phyloP scores from a whole-genome alignment of 2,888 invertebrate species.

The Mythimna loreyi region DNA sequence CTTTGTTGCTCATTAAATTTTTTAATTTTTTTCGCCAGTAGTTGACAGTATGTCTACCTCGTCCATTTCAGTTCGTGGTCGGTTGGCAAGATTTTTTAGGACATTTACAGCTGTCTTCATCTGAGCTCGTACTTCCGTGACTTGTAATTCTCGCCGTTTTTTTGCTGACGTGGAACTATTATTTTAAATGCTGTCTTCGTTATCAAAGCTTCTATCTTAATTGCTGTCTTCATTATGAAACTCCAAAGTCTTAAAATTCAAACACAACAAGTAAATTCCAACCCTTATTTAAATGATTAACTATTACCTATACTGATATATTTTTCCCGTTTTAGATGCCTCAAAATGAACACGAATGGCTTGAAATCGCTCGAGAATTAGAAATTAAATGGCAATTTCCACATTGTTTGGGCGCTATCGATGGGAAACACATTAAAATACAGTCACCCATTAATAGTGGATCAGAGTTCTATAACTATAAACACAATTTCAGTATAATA shows the following conservation, averaged over 20 bases:
- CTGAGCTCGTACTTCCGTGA: slow-evolving; percentile 35
- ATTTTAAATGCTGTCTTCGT: slow-evolving; percentile 38
- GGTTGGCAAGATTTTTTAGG: slow-evolving; percentile 23
- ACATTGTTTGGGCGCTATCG: slow-evolving; percentile 39
- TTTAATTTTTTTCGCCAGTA: slow-evolving; percentile 33
- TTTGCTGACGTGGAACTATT: slow-evolving; percentile 34
- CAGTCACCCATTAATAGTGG: slow-evolving; percentile 64
- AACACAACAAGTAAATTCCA: slow-evolving; percentile 42
- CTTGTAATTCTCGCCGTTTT: slow-evolving; percentile 47
- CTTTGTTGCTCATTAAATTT: slow-evolving; percentile 24
- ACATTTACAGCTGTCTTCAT: slow-evolving; percentile 53
- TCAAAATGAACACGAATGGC: slow-evolving; percentile 59
- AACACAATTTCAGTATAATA: slow-evolving; percentile 63
- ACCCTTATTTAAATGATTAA: slow-evolving; percentile 36
- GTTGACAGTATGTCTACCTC: slow-evolving; percentile 46
- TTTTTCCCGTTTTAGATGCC: slow-evolving; percentile 43
- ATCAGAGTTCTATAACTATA: slow-evolving; percentile 62
- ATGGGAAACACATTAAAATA: slow-evolving; percentile 51
- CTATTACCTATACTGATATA: slow-evolving; percentile 41
- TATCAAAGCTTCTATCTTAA: slow-evolving; percentile 20
- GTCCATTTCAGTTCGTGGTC: slow-evolving; percentile 50
- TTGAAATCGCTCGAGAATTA: slow-evolving; percentile 47
- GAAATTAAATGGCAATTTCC: slow-evolving; percentile 46
- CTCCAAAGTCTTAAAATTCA: slow-evolving; percentile 44
- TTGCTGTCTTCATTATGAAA: slow-evolving; percentile 41